Percentiles rank a stretch among this genome's conserved stretches.
Conservation (phyloP, 2,888 invertebrate species). For the Beris chalybata region DNA sequence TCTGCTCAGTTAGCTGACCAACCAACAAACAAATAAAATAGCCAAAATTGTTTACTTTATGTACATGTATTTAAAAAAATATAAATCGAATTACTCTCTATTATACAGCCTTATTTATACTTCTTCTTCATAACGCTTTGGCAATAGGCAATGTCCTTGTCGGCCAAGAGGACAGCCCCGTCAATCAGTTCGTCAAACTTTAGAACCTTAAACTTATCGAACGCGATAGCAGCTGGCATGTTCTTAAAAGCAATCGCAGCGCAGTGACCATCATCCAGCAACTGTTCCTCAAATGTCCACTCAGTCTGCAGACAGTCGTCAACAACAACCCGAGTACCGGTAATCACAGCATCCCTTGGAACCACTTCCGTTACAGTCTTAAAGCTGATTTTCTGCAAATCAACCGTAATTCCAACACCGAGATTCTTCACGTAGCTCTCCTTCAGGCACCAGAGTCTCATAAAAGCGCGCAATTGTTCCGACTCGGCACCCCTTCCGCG, state of each 20-base stretch:
- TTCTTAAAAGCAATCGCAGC: conserved; percentile 71
- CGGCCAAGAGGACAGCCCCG: conserved; percentile 58
- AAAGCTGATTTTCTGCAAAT: conserved; percentile 78
- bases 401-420: conserved; percentile 80
- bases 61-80: too few species aligned
- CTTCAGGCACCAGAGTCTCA: conserved; percentile 90
- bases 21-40: too few species aligned
- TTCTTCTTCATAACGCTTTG: conserved; percentile 63
- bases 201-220: conserved; percentile 59
- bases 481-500: conserved; percentile 60
- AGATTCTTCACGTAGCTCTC: conserved; percentile 93
- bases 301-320: conserved; percentile 59
- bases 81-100: too few species aligned
- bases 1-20: too few species aligned
- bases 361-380: conserved; percentile 62
- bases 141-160: conserved; percentile 61
- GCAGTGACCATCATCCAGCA: conserved; percentile 75
- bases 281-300: conserved; percentile 85
- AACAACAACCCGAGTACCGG: conserved; percentile 69
- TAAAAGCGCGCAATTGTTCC: conserved; percentile 78
- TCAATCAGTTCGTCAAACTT: conserved; percentile 64
- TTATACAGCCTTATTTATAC: conserved; percentile 46
- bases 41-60: too few species aligned
- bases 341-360: conserved; percentile 55
- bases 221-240: conserved; percentile 42